Evolutionary conservation across 2,113 vertebrate genomes (phyloP), one percentile per base, ranked within the genome.

Genomic region (Eptesicus fuscus): DNA sequence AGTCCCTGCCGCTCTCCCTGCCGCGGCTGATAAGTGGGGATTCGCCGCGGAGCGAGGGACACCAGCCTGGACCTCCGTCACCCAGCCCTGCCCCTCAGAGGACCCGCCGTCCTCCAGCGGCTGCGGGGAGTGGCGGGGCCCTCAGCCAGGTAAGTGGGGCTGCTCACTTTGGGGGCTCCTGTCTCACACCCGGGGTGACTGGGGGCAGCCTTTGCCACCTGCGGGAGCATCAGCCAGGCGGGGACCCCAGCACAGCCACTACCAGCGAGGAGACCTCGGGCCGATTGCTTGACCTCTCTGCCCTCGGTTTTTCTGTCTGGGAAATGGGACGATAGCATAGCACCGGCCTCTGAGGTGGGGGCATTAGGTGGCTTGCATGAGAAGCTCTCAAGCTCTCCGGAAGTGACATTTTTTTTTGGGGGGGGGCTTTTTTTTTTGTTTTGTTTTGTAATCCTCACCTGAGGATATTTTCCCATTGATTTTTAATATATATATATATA

Each of bases 211-310:
- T 37, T 2, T 25, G 23, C 61, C 13, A 71, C 84, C 51, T 63
- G 9, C 2, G 7, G 40, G 77, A 1, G 16, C 1, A 2, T n/a
- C 30, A 23, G 28, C 5, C 9, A 12, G 51, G n/a, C 22, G 5
- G 44, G 28, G 74, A n/a, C 42, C 47, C 11, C 12, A 35, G 14
- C 56, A 63, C 4, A 30, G 17, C 35, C 67, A 44, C 37, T 53
- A 22, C 40, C 23, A 47, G 35, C 49, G 28, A 2, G 30, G 42
- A 65, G 82, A 56, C 65, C 16, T 18, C 1, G 5, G 10, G 28
- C 4, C 28, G 56, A 35, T 4, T 23, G 44, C 37, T 30, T 56
- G 42, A 20, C 35, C 37, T 73, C 20, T 76, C 47, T 47, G 18
- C 37, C 23, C 49, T 70, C 22, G 8, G 42, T 65, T 86, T 65